Conservation (phyloP, 2,888 invertebrate genomes). For the Thera britannica region DNA sequence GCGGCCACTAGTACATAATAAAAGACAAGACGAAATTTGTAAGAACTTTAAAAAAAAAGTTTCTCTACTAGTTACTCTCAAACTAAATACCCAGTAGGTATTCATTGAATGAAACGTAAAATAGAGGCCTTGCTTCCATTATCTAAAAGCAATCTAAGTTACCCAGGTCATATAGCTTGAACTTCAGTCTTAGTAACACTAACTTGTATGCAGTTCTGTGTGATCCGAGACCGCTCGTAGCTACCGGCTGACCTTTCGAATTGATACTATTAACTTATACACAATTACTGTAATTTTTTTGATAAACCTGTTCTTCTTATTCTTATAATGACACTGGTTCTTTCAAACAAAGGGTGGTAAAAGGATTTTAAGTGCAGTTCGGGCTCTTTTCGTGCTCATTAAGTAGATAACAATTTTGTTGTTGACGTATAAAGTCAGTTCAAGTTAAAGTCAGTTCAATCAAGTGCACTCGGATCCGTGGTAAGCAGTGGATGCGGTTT, state of each 20-base stretch:
- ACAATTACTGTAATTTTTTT: no score
- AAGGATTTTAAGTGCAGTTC: no score
- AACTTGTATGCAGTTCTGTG: slow-evolving; percentile 29
- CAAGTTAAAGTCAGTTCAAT: neutral
- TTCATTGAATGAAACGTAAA: slow-evolving; percentile 41
- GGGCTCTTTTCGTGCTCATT: no score
- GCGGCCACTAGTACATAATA: no score
- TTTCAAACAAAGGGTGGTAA: neutral
- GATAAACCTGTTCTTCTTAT: no score
- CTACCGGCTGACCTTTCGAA: neutral
- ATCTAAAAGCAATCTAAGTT: slow-evolving; percentile 42
- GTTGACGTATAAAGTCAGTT: no score
- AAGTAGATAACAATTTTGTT: no score
- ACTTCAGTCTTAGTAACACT: slow-evolving; percentile 29
- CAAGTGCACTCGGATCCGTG: neutral
- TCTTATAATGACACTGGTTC: no score
- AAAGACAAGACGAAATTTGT: no score
- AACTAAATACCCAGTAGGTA: slow-evolving; percentile 24
- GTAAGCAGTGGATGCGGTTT: slow-evolving; percentile 16
- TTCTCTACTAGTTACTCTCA: no score
- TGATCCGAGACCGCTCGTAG: neutral
- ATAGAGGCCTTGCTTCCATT: slow-evolving; percentile 34
- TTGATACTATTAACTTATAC: neutral
- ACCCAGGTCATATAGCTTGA: slow-evolving; percentile 32
- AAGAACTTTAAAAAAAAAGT: no score